These are phyloP conservation scores for Anthopleura sola DNA, from an alignment of 64 coral and sea anemone genomes.

Conservation along the genomic window DNA sequence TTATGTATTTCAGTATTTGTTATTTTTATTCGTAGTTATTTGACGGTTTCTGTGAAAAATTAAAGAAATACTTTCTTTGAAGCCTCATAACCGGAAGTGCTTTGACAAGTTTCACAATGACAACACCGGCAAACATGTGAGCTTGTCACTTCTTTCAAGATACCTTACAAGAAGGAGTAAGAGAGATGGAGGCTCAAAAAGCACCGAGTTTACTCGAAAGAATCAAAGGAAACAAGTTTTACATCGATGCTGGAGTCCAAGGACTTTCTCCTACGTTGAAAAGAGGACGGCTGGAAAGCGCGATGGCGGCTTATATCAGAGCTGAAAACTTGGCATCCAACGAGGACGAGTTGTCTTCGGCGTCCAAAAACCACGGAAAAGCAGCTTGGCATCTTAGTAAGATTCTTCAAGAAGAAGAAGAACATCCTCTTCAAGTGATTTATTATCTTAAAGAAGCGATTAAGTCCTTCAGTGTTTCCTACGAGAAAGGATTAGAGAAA, in stretches of 20 bases:
- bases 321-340: constrained; percentile 46
- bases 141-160: background rate
- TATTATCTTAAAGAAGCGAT: constrained; percentile 67
- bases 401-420: background rate
- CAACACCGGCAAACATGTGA: background rate
- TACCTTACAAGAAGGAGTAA: background rate
- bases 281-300: constrained; percentile 19
- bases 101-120: background rate
- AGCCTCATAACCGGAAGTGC: background rate
- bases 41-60: background rate
- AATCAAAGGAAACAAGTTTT: constrained; percentile 37
- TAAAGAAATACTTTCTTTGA: background rate
- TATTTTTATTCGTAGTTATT: background rate
- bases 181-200: background rate
- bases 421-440: constrained; percentile 31
- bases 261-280: constrained; percentile 8
- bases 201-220: background rate
- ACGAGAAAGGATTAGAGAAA: constrained; percentile 36
- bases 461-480: constrained; percentile 33
- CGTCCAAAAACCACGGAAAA: constrained; percentile 65
- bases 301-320: constrained; percentile 50
- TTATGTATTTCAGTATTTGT: background rate
- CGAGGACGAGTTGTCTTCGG: constrained; percentile 46
- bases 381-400: constrained; percentile 58
- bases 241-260: background rate